Evolutionary conservation across 2,888 invertebrate species (phyloP).

Genomic region (Orthonychiurus folsomi): DNA sequence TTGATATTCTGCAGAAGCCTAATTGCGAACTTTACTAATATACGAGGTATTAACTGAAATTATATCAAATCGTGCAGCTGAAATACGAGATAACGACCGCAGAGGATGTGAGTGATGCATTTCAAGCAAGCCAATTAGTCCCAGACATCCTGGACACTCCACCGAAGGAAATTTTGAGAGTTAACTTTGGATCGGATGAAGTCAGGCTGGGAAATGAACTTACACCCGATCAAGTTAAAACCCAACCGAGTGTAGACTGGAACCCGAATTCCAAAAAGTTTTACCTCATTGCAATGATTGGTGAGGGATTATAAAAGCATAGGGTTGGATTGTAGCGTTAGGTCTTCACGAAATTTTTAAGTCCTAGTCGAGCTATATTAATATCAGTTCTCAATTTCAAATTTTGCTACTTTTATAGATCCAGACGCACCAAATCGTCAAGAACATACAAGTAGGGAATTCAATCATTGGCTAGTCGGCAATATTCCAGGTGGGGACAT

Average conservation of each 20-base stretch:
- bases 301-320: background rate
- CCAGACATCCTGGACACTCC: background rate
- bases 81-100: too few relatives aligned
- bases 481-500: background rate
- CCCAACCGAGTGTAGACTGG: background rate
- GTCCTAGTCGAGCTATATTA: too few relatives aligned
- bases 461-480: background rate
- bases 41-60: too few relatives aligned
- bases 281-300: background rate
- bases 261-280: background rate
- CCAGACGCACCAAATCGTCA: background rate
- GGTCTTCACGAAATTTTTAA: too few relatives aligned
- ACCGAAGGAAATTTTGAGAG: background rate
- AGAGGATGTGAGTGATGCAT: background rate
- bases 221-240: background rate
- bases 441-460: background rate
- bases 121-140: background rate
- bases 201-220: background rate
- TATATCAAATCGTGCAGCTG: too few relatives aligned
- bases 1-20: too few relatives aligned
- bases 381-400: background rate
- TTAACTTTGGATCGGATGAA: background rate
- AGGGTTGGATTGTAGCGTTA: background rate
- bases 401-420: constrained; percentile 48
- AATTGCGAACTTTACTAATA: too few relatives aligned